Evolutionary conservation across 2,888 invertebrate species (phyloP).

Genomic region (Lochmaea crataegi): DNA sequence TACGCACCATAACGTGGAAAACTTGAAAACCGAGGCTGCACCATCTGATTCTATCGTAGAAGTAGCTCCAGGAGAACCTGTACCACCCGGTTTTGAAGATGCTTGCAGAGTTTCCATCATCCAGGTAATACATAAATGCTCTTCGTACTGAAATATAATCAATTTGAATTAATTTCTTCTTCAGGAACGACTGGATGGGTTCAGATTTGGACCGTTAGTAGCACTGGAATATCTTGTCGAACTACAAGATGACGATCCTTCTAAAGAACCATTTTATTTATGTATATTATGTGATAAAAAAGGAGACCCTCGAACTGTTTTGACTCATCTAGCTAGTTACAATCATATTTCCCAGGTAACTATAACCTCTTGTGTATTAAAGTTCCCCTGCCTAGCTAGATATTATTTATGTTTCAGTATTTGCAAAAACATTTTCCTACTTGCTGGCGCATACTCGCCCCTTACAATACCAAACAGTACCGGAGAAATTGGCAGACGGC

Average conservation of each 20-base stretch:
- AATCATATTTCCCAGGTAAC: conserved; percentile 70
- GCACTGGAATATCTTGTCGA: conserved; percentile 87
- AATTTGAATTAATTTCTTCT: conserved; percentile 30
- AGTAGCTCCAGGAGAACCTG: conserved; percentile 74
- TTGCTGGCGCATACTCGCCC: conserved; percentile 70
- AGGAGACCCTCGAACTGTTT: conserved; percentile 81
- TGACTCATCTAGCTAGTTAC: conserved; percentile 82
- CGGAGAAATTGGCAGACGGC: conserved; percentile 66
- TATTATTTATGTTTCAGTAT: conserved; percentile 68
- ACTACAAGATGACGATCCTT: conserved; percentile 72
- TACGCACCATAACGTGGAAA: conserved; percentile 39
- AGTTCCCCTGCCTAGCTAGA: not conserved
- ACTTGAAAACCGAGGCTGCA: conserved; percentile 15
- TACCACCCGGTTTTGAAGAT: conserved; percentile 78
- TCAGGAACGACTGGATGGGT: conserved; percentile 67
- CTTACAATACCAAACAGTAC: conserved; percentile 72
- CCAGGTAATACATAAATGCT: conserved; percentile 53
- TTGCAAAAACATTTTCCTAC: conserved; percentile 75
- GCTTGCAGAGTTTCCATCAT: conserved; percentile 64
- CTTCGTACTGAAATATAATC: not conserved
- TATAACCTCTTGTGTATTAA: not conserved
- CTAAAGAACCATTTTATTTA: conserved; percentile 78
- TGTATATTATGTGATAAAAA: conserved; percentile 84
- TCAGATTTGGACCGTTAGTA: conserved; percentile 68
- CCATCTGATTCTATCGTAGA: conserved; percentile 45